These are phyloP conservation scores for Macroglossus sobrinus DNA, from an alignment of 2,113 vertebrate species.

Conservation along the genomic window DNA sequence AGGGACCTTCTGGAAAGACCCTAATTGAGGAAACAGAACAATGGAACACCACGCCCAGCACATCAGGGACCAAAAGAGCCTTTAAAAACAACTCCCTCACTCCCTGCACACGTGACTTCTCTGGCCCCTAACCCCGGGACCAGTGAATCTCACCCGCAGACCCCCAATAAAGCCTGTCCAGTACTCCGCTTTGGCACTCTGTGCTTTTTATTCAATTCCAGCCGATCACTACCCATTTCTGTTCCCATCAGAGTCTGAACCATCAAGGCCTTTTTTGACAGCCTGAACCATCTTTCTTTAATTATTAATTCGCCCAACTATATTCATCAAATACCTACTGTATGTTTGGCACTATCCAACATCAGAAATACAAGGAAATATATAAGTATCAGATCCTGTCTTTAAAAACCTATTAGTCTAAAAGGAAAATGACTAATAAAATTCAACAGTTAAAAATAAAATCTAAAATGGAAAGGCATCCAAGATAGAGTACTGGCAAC, in stretches of 20 bases:
- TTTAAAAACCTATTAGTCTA: background rate
- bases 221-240: background rate
- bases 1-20: too few species aligned
- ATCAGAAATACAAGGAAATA: background rate
- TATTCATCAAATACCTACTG: background rate
- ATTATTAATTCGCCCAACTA: background rate
- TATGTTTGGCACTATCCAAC: background rate
- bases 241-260: background rate
- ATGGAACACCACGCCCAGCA: too few species aligned
- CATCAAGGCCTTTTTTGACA: background rate
- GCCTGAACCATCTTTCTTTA: background rate
- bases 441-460: background rate
- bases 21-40: too few species aligned
- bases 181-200: too few species aligned
- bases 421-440: background rate
- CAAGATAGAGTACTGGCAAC: background rate
- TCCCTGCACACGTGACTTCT: too few species aligned
- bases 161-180: too few species aligned
- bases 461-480: background rate
- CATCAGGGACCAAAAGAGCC: too few species aligned
- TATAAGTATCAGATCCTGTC: background rate
- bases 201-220: too few species aligned
- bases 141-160: too few species aligned
- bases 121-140: too few species aligned
- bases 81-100: too few species aligned